Evolutionary conservation across 2,113 vertebrate genomes (phyloP).

Genomic region (Gymnocephalus cernua): DNA sequence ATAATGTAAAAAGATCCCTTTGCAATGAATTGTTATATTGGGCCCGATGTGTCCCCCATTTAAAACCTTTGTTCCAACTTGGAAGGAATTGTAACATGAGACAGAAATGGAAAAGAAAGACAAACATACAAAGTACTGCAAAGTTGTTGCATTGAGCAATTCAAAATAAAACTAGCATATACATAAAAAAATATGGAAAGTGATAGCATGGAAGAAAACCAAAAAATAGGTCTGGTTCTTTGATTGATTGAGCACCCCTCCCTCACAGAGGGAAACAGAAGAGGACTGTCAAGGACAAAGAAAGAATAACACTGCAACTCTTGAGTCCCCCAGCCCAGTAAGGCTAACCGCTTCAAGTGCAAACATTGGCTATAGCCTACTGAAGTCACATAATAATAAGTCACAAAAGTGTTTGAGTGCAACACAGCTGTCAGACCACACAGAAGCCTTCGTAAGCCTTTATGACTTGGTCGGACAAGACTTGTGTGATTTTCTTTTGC

Average conservation of each 20-base stretch:
- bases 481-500: not conserved
- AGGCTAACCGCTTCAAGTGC: constrained; percentile 69
- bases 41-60: not conserved
- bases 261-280: constrained; percentile 82
- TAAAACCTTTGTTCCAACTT: not conserved
- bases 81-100: constrained; percentile 26
- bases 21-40: constrained; percentile 26
- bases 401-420: constrained; percentile 70
- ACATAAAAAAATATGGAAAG: constrained; percentile 6
- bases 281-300: constrained; percentile 41
- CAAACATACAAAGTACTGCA: constrained; percentile 18
- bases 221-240: constrained; percentile 20
- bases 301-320: constrained; percentile 47
- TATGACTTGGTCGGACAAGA: not conserved
- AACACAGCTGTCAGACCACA: constrained; percentile 54
- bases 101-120: constrained; percentile 6
- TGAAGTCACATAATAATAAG: no score
- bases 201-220: not conserved
- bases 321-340: constrained; percentile 30
- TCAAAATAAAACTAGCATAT: constrained; percentile 9
- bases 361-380: constrained; percentile 55
- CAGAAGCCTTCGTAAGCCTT: constrained; percentile 19
- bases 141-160: constrained; percentile 23
- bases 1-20: constrained; percentile 32
- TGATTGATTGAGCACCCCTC: constrained; percentile 48